Base-by-base conservation (phyloP, 2,797 vertebrate species). In the Etheostoma nigrum region DNA sequence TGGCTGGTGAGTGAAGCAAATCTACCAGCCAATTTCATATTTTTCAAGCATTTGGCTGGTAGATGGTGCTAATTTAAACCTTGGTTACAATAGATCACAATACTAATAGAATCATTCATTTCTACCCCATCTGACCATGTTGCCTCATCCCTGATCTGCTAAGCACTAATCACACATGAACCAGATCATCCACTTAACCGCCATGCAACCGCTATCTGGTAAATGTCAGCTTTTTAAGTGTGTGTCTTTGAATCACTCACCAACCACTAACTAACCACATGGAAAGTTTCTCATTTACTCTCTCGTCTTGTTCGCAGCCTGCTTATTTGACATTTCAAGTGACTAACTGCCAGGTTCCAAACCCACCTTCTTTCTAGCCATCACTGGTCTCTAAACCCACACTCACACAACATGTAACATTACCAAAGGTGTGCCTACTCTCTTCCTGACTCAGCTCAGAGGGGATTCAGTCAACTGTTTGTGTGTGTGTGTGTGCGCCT, bases 351-450 rank as follows among this genome's bases (percentile, higher is more conserved):
- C 1, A 4, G 1, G 3, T 71, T 45, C 23, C 19, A 61, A 48
- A 1, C 27, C 30, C 9, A 16, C 9, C 6, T 33, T 2, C 6
- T 33, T 2, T 21, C 1, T 21, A 1, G 1, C 51, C 18, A 30
- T 7, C 14, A 3, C 4, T 11, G 15, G 3, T 40, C 10, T 40
- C 48, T 13, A 44, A 15, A 44, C 49, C 51, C 12, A n/a, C 18
- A 44, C 21, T 42, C 48, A 49, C 19, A 49, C 47, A 48, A 6
- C 47, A 54, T 53, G 19, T 23, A 25, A 36, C 64, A 63, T 51
- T 45, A 54, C 21, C 47, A 49, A 27, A 77, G 74, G 74, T 68
- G 51, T 52, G 53, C 59, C 30, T 21, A 44, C 47, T 44, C 16
- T 4, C 25, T 27, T 11, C 52, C 15, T 78, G 54, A 72, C 47